Evolutionary conservation across 2,797 vertebrate genomes (phyloP).

Genomic region (Heliangelus exortis): DNA sequence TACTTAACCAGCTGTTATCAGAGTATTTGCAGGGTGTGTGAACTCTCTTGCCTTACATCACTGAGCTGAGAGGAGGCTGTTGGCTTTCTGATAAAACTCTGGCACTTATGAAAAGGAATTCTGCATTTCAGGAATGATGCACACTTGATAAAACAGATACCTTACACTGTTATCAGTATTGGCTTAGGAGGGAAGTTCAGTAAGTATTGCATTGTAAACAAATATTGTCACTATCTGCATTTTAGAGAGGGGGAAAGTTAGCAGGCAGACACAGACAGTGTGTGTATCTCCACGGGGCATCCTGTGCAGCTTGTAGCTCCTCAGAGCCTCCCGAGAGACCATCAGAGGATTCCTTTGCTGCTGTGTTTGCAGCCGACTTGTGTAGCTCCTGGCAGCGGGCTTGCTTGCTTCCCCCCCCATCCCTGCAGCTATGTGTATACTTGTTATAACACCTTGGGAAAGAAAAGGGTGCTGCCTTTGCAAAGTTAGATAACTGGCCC

Average conservation of each 20-base stretch:
- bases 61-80: neutral
- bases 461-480: slow-evolving; percentile 64
- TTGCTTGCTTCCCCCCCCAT: neutral
- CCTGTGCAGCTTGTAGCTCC: neutral
- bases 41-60: neutral
- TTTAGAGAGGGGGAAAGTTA: neutral
- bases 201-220: neutral
- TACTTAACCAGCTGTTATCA: slow-evolving; percentile 33
- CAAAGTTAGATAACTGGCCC: slow-evolving; percentile 80
- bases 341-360: neutral
- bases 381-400: accelerated
- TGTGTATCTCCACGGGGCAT: neutral
- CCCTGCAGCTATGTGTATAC: neutral
- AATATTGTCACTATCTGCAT: neutral
- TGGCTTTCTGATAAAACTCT: neutral
- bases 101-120: neutral
- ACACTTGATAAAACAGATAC: neutral
- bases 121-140: neutral
- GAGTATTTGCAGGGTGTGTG: neutral
- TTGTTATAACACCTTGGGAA: slow-evolving; percentile 58
- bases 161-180: neutral
- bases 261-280: neutral
- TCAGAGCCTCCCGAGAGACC: neutral
- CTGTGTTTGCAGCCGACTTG: accelerated
- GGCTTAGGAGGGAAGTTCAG: neutral